Conservation (phyloP, 2,113 vertebrate genomes). For the Dipodomys ordii region DNA sequence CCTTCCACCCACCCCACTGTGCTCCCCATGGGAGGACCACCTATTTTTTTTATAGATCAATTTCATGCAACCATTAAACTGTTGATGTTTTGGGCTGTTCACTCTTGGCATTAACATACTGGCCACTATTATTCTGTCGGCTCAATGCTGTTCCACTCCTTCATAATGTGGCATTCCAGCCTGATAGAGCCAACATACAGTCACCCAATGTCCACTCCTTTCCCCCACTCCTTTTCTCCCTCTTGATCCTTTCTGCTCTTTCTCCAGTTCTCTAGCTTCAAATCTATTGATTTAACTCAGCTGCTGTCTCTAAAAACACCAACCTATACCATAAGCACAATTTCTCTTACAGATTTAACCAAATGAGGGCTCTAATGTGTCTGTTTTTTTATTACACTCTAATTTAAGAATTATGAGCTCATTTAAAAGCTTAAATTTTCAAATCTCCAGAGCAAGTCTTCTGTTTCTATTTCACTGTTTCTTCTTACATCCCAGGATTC, state of each 20-base stretch:
- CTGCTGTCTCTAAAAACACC: not conserved
- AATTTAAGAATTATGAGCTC: slow-evolving; percentile 21
- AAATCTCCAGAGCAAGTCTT: not conserved
- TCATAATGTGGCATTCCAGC: not conserved
- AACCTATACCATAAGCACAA: slow-evolving; percentile 70
- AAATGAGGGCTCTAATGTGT: not conserved
- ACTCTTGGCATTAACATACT: not conserved
- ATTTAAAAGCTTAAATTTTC: not conserved
- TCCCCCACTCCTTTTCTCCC: not conserved
- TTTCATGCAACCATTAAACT: not conserved
- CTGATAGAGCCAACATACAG: not conserved
- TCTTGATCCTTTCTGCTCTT: not conserved
- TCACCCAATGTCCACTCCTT: not conserved
- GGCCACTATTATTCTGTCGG: no score
- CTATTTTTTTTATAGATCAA: not conserved
- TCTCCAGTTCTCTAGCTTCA: not conserved
- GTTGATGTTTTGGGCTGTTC: not conserved
- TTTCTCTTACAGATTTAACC: slow-evolving; percentile 45
- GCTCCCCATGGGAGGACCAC: not conserved
- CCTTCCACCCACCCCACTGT: not conserved
- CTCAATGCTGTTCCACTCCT: not conserved
- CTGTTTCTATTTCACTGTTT: not conserved
- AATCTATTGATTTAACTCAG: not conserved
- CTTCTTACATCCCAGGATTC: not conserved
- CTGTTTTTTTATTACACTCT: not conserved